Conservation (phyloP, 2,113 vertebrate species). For the Talpa occidentalis region DNA sequence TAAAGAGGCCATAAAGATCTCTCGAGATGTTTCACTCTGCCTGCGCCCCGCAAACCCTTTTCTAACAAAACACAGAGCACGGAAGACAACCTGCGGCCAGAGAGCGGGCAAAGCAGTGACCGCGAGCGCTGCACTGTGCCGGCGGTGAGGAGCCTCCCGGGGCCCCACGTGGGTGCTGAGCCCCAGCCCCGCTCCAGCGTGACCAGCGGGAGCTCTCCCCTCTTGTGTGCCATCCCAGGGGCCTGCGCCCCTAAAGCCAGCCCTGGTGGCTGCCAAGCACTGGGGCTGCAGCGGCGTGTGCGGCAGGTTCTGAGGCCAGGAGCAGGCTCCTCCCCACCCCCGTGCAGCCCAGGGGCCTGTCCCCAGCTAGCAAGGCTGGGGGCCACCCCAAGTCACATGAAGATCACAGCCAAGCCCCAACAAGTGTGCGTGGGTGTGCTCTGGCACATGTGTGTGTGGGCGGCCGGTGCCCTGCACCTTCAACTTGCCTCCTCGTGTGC, state of each 20-base stretch:
- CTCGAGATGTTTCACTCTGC: neutral
- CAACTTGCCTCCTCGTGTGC: no score
- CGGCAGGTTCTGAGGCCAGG: neutral
- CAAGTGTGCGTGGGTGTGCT: no score
- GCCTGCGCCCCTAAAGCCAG: no score
- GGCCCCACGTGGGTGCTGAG: neutral
- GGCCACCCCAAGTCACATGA: fast-evolving
- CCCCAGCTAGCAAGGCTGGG: neutral
- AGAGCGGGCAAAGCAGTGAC: neutral
- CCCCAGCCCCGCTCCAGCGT: neutral
- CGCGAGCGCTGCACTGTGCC: no score
- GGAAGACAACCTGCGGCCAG: neutral
- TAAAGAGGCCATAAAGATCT: neutral
- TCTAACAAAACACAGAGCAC: neutral
- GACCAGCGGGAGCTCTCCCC: neutral
- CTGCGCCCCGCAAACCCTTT: neutral
- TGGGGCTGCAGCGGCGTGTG: neutral
- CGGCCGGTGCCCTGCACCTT: no score
- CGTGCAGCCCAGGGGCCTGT: fast-evolving
- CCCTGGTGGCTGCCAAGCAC: no score
- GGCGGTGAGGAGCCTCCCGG: neutral
- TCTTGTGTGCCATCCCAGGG: no score
- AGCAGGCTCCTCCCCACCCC: no score
- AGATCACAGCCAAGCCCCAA: no score
- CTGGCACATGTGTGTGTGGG: no score